These are phyloP conservation scores for Campoplex nolae DNA, from an alignment of 2,888 invertebrate genomes.

Conservation along the genomic window DNA sequence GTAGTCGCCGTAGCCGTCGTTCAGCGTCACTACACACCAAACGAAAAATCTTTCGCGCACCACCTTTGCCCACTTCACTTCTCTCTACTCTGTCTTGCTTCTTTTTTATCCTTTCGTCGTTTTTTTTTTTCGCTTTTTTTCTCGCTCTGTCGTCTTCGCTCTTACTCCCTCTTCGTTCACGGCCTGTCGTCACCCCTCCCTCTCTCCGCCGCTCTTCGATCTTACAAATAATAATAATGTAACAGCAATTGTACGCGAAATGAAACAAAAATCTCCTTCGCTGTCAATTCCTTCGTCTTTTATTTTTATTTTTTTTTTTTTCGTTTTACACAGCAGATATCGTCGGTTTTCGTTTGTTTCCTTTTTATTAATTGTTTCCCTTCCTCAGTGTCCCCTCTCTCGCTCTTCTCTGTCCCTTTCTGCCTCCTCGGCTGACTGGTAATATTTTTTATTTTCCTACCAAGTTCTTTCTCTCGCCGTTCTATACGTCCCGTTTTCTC, in stretches of 20 bases:
- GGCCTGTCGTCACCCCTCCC: conserved; percentile 59
- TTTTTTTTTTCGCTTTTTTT: conserved; percentile 44
- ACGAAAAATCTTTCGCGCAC: conserved; percentile 60
- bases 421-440: conserved; percentile 32
- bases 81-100: conserved; percentile 25
- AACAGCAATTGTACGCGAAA: conserved; percentile 26
- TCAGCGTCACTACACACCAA: conserved; percentile 54
- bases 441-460: conserved; percentile 32
- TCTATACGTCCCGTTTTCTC: conserved; percentile 45
- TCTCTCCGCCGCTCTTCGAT: conserved; percentile 50
- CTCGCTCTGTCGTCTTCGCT: conserved; percentile 51
- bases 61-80: conserved; percentile 56
- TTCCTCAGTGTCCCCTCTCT: conserved; percentile 44
- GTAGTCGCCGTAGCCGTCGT: conserved; percentile 46
- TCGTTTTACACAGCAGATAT: conserved; percentile 61
- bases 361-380: conserved; percentile 40
- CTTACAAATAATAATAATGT: conserved; percentile 43
- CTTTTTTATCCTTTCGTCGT: conserved; percentile 22
- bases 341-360: conserved; percentile 67
- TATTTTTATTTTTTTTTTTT: conserved; percentile 23
- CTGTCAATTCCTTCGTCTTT: conserved; percentile 12
- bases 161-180: conserved; percentile 64
- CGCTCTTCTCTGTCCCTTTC: conserved; percentile 34
- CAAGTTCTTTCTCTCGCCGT: conserved; percentile 10
- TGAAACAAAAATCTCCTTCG: conserved; percentile 17